Evolutionary conservation across 1,140 invertebrate genomes (phyloP).

Genomic region (Anastrepha ludens): DNA sequence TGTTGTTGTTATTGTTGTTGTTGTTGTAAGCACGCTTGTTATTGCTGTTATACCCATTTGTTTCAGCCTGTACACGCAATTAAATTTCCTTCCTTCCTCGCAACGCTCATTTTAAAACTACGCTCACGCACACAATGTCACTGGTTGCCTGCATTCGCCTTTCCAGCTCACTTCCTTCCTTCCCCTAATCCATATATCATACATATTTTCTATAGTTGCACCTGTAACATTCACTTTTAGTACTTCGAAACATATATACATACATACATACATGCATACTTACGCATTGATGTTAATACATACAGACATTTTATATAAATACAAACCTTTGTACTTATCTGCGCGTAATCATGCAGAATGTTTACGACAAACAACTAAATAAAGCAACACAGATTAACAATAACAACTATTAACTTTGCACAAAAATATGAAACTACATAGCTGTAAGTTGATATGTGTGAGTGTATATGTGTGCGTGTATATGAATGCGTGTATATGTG

Average conservation of each 20-base stretch:
- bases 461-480: neutral
- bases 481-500: neutral
- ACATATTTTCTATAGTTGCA: neutral
- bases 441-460: neutral
- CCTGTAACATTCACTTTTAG: constrained; percentile 6
- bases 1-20: neutral
- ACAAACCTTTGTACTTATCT: too few species aligned
- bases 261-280: too few species aligned
- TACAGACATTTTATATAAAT: too few species aligned
- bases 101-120: neutral
- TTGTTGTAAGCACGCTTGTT: neutral
- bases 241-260: neutral
- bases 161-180: neutral
- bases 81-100: constrained; percentile 8
- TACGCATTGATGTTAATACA: neutral
- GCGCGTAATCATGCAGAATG: neutral
- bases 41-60: neutral
- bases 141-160: neutral
- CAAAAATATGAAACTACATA: neutral
- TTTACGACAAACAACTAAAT: neutral
- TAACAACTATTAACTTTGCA: constrained; percentile 29
- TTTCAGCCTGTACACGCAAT: constrained; percentile 23
- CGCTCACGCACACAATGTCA: neutral
- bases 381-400: neutral
- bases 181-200: neutral